Base-by-base conservation (phyloP, 2,888 invertebrate genomes). In the Amiota communis region DNA sequence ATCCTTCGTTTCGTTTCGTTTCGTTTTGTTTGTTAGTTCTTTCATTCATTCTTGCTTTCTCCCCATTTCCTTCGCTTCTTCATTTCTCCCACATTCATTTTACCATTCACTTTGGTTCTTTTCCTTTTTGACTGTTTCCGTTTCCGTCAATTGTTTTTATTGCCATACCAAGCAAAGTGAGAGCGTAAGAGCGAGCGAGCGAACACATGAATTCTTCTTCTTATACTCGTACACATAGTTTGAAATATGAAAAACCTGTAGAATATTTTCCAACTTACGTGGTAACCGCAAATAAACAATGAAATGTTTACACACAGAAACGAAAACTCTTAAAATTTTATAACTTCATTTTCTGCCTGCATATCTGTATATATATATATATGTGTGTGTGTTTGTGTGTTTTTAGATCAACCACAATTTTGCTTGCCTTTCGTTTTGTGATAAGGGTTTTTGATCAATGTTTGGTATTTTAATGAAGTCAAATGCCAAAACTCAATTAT, bases 361-460 rank as follows among this genome's bases (percentile, higher is more conserved):
- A 69, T 61, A 61, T 70, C 15, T 65, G 70, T 71, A 48, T 72
- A 13, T 9, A 23, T 47, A 48, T 69, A 36, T 71, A 72, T 61
- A 23, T 51, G 56, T 56, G 68, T 72, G 74, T 65, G 68, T 74
- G 48, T 75, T 53, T 69, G 49, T 51, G n/a, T 59, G 59, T 59
- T 15, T 59, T 4, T 36, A 36, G 2, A 36, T 36, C 36, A 36
- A 36, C 36, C 36, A 36, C 36, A 36, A 36, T 36, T 36, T 36
- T 36, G 36, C 36, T 36, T 2, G 36, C 36, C 36, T 36, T 36
- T 2, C n/a, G 23, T 11, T 61, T 36, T 36, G 11, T 76, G 82
- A 85, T 84, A 84, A 85, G 84, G 84, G 80, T 48, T 78, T 9
- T 56, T 85, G 85, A 85, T 82, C 84, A 82, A 85, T 83, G 74